These are phyloP conservation scores for Chrysocyon brachyurus DNA, from an alignment of 2,797 vertebrate genomes.

Conservation along the genomic window DNA sequence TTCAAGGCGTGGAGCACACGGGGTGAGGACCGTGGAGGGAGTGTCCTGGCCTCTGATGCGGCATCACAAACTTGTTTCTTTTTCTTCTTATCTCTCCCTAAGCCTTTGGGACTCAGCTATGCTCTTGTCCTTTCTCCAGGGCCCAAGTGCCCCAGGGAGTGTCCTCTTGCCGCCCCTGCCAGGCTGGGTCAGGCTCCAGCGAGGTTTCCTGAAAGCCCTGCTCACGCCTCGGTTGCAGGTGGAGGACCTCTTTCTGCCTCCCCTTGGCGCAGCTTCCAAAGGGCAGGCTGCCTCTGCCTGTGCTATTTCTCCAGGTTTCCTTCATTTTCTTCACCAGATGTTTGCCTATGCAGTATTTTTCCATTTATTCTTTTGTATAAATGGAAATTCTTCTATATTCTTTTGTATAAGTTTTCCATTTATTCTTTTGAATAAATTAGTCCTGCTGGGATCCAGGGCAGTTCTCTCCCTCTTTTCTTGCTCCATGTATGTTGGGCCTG, in stretches of 20 bases:
- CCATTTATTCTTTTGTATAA: neutral
- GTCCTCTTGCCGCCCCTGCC: neutral
- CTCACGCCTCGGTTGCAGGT: neutral
- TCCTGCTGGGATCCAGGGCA: neutral
- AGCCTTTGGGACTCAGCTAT: neutral
- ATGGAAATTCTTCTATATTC: too few relatives aligned
- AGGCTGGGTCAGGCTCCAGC: neutral
- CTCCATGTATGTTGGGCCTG: neutral
- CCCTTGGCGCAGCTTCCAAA: rapidly evolving
- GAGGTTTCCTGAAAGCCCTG: neutral
- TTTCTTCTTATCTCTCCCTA: neutral
- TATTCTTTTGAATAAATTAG: neutral
- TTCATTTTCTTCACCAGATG: neutral
- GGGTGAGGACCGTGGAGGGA: too few relatives aligned
- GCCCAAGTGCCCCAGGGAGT: neutral
- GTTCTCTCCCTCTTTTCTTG: too few relatives aligned
- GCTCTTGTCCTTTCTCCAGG: neutral
- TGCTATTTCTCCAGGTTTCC: too few relatives aligned
- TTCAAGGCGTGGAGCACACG: too few relatives aligned
- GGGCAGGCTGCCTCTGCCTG: neutral
- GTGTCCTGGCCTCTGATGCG: too few relatives aligned
- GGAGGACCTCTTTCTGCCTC: neutral
- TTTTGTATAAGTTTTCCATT: too few relatives aligned
- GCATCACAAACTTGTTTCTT: too few relatives aligned
- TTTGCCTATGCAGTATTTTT: neutral